Conservation (phyloP, 2,888 invertebrate species). For the Limnephilus rhombicus region DNA sequence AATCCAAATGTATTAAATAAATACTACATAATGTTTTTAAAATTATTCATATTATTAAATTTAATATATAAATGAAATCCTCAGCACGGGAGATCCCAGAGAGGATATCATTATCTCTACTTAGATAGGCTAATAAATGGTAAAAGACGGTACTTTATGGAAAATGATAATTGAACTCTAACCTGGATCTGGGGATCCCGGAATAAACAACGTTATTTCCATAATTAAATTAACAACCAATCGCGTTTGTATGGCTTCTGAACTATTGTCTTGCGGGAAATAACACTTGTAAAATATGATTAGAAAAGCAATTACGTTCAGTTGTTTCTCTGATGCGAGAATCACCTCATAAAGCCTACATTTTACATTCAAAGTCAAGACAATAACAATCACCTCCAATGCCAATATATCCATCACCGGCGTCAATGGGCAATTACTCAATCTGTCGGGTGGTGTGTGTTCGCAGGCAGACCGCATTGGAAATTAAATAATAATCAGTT, state of each 20-base stretch:
- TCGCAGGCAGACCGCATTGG: conserved; percentile 30
- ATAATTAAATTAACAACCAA: not conserved
- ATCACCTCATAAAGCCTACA: conserved; percentile 17
- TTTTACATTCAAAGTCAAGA: conserved; percentile 17
- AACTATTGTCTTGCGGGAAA: conserved; percentile 3
- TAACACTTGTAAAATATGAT: conserved; percentile 33
- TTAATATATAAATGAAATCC: too few species aligned
- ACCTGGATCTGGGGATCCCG: too few species aligned
- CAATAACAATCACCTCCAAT: conserved; percentile 21
- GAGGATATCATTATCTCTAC: too few species aligned
- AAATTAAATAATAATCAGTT: conserved; percentile 18
- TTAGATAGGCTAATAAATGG: too few species aligned
- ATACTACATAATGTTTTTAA: too few species aligned
- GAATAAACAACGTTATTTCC: conserved; percentile 12
- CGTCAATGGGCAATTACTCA: conserved; percentile 30
- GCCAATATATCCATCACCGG: conserved; percentile 15
- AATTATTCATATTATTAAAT: too few species aligned
- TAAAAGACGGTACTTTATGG: too few species aligned
- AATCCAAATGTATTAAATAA: too few species aligned
- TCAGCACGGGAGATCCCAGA: too few species aligned
- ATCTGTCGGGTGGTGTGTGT: not conserved
- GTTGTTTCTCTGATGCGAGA: conserved; percentile 9
- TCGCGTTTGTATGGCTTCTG: conserved; percentile 7
- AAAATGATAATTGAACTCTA: too few species aligned
- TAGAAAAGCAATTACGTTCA: conserved; percentile 30